Base-by-base conservation (phyloP, 92 coral and sea anemone species). In the Umimayanthus kanabou region DNA sequence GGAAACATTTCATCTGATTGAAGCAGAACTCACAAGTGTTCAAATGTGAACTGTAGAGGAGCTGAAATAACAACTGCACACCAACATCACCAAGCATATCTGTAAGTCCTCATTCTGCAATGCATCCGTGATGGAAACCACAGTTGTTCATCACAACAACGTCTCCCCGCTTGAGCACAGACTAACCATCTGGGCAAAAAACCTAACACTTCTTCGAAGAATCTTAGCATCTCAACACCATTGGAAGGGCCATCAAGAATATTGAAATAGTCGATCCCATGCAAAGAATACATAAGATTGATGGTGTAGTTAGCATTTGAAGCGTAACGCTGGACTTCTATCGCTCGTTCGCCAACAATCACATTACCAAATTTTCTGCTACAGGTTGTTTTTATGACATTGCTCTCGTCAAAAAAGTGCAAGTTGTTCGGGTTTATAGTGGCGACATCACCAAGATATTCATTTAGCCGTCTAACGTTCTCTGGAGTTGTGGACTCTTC, bases 81-180 rank as follows among this genome's bases (percentile, higher is more conserved):
- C 90, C 89, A 90, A 22, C 73, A 30, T 90, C 70, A 25, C 76
- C 85, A 1, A 86, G 75, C 81, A 90, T 73, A 58, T 86, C 84
- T 58, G 88, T 14, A 73, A 91, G 82, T 23, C 79, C 53, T 4
- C 87, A 78, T 73, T 89, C 91, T 4, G 69, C 91, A 74, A 89
- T 66, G 72, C 89, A 80, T 14, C 90, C 92, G 64, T 88, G 91
- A 76, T 91, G 88, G 49, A 88, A 91, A 6, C 91, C 89, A 66
- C 93, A 88, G 20, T 91, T 88, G 70, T 85, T 91, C 93, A 91
- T 88, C 4, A 88, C 72, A 2, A 91, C 91, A 47, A 76, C 66
- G 30, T 89, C 90, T 4, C 92, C 90, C 43, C 58, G 33, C 58
- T 85, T 90, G 39, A 91, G 92, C 64, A 91, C 50, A 9, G 50